A percentile compares a stretch with the other conserved stretches of the same genome.
Evolutionary conservation across 2,888 invertebrate genomes (phyloP).

Genomic region (Drosophila mercatorum): DNA sequence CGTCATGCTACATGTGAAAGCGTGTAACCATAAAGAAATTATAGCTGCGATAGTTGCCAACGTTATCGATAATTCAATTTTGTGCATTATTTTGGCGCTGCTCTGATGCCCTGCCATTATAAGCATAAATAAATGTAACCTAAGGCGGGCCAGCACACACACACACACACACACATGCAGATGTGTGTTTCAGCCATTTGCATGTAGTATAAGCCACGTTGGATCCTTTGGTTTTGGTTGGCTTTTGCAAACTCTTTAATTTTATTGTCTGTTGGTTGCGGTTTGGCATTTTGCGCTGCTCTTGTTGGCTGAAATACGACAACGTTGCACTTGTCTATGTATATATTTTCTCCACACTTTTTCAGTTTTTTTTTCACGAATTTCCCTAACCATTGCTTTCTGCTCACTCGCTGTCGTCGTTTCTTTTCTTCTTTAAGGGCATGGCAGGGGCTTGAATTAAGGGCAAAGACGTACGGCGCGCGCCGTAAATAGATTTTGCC

Average conservation of each 20-base stretch:
- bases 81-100: conserved; percentile 78
- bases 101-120: conserved; percentile 73
- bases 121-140: conserved; percentile 78
- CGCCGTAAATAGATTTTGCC: conserved; percentile 75
- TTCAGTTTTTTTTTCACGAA: conserved; percentile 27
- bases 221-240: conserved; percentile 47
- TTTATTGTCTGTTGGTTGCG: conserved; percentile 70
- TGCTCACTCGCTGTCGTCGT: conserved; percentile 31
- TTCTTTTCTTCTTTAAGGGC: conserved; percentile 17
- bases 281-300: conserved; percentile 48
- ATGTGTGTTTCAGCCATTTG: conserved; percentile 36
- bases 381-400: conserved; percentile 31
- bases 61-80: conserved; percentile 81
- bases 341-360: conserved; percentile 64
- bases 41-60: conserved; percentile 68
- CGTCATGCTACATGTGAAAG: conserved; percentile 12
- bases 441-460: conserved; percentile 42
- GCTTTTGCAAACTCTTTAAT: conserved; percentile 68
- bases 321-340: conserved; percentile 62
- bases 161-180: conserved; percentile 14
- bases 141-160: conserved; percentile 44
- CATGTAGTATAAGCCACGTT: conserved; percentile 46
- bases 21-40: conserved; percentile 77
- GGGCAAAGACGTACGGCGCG: conserved; percentile 52
- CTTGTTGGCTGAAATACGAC: conserved; percentile 41